A percentile compares a stretch with the other conserved stretches of the same genome.
These are phyloP conservation scores for Pseudachorutes palmiensis DNA, from an alignment of 1,140 invertebrate species.

Conservation along the genomic window DNA sequence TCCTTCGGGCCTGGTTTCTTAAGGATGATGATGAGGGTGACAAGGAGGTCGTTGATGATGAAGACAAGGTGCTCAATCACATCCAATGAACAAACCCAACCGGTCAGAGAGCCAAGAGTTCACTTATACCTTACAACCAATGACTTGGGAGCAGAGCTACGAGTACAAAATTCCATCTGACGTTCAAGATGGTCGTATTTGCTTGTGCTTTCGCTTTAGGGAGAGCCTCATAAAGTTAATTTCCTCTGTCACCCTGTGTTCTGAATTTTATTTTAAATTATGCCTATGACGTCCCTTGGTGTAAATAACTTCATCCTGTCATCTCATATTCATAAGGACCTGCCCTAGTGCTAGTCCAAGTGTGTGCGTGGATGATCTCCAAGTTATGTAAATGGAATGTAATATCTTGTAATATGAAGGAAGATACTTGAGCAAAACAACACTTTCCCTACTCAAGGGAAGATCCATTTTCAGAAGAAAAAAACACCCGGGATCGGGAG, in stretches of 20 bases:
- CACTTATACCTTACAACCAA: no score
- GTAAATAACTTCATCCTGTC: background rate
- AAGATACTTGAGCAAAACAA: background rate
- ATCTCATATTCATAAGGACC: background rate
- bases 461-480: no score
- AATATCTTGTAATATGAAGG: constrained; percentile 1
- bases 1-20: background rate
- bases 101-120: no score
- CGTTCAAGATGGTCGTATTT: no score
- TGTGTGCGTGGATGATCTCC: background rate
- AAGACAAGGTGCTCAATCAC: background rate
- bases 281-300: background rate
- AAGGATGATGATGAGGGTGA: no score
- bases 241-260: background rate
- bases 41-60: background rate
- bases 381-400: constrained; percentile 2
- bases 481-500: no score
- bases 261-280: background rate
- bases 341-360: background rate
- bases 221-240: background rate
- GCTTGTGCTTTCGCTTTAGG: background rate
- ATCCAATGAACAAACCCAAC: background rate
- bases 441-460: background rate
- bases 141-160: no score
- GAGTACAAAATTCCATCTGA: no score